Base-by-base conservation (phyloP, 2,888 invertebrate genomes). In the Tetanocera ferruginea region DNA sequence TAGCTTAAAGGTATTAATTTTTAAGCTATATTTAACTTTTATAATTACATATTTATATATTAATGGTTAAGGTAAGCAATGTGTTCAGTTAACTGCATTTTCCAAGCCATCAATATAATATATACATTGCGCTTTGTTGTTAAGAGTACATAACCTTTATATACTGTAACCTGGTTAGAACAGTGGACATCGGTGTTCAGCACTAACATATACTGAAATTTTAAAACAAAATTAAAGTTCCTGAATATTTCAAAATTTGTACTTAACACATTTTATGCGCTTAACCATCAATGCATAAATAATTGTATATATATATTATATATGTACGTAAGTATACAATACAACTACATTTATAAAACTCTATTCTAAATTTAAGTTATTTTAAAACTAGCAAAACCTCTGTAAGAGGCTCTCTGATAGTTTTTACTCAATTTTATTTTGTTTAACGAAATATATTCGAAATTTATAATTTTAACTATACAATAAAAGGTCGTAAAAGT, bases 311-410 rank as follows among this genome's bases (percentile, higher is more conserved):
- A 72, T 11, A 69, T 69, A 52, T 37, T 72, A 76, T 79, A 78
- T 79, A 76, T 80, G 78, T 80, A 81, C 77, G 80, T 81, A 77
- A 81, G 77, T 80, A 80, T 80, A 81, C 79, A 81, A 80, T 80
- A 81, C 79, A 82, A 80, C 81, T 81, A 81, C 78, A 78, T 81
- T 82, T 82, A 81, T 79, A 81, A 81, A 81, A 81, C 80, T 78
- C 79, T 79, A 78, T 80, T 19, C 75, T 75, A 78, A 78, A 77
- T 79, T 79, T 77, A 78, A 80, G 77, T 76, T 81, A 78, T 79
- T 73, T 80, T 79, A 78, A 55, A 75, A 64, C 74, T 66, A 74
- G 52, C 8, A 52, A 73, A 75, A 75, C 55, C 69, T 64, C 64
- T 55, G 76, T 76, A 31, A 76, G 69, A 79, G 69, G 76, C 28